Evolutionary conservation across 2,797 vertebrate genomes (phyloP), one percentile per base, ranked within the genome.

Genomic region (Phaenicophaeus curvirostris): DNA sequence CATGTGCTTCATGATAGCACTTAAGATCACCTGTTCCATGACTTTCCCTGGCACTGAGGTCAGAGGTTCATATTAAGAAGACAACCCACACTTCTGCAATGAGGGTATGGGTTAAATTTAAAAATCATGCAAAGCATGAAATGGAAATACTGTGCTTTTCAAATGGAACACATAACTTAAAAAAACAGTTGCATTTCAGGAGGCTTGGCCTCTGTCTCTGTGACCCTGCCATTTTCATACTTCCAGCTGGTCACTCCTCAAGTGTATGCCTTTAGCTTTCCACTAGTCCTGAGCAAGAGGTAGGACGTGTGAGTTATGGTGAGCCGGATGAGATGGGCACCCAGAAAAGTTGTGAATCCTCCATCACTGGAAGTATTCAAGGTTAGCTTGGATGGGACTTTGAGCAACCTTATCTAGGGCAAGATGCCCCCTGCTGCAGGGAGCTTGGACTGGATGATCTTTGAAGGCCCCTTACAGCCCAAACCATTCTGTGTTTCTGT

Each of bases 371-470:
- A 76, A 39, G 6, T n/a, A 6, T 79, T 86, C 46, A 55, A 48
- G 31, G 8, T 9, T 16, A 57, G 37, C 14, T 6, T 86, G 33
- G 35, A 27, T 1, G 7, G 37, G 25, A 5, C 59, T 76, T 55
- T 73, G 19, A 37, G 46, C 50, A 74, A 17, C 24, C 14, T 59
- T 1, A 3, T 17, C 17, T 28, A 55, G 17, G 37, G n/a, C 9
- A n/a, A 68, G 35, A 3, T 13, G 48, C 33, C 23, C 8, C 5
- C 9, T 0, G 0, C n/a, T 39, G 35, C 8, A 31, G 15, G 11
- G 20, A 5, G 1, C 0, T 23, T 31, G 27, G 67, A 55, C 8
- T 37, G 61, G 17, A 21, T 37, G 33, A 37, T 67, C 27, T 58
- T 42, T 72, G 72, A 79, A 50, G 6, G 23, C 37, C 13, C 20